Evolutionary conservation across 1,140 invertebrate species (phyloP), one percentile per base, ranked within the genome.

Genomic region (Caenorhabditis brenneri): DNA sequence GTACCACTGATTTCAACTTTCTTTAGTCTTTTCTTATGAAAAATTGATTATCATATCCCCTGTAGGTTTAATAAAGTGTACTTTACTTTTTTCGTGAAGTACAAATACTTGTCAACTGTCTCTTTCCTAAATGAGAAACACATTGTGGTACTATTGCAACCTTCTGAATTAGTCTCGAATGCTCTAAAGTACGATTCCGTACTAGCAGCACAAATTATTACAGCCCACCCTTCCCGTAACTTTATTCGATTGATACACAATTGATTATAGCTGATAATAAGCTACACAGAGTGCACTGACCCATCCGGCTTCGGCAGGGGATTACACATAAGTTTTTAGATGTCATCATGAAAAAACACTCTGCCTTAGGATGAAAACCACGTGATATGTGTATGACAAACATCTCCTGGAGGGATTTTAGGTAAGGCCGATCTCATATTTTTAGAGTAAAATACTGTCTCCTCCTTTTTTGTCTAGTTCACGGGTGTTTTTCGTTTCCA

Each of bases 351-450:
- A 74, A 74, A 74, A 36, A 74, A 74, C 65, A 74, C 22, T 7
- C 65, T 22, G 7, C 24, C 19, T 24, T 74, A 42, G 36, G 33
- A 74, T 74, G n/a, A 24, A 27, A 1, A 27, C 22, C 65, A 74
- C 36, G 65, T 74, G 65, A 74, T 74, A 7, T 74, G n/a, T n/a
- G 65, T 74, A 74, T 74, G 65, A 46, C 65, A 39, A 74, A 74
- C 65, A 80, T 22, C 31, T 51, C 29, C 31, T 74, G 39, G 31
- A n/a, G 22, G 51, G 39, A 31, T n/a, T 22, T 80, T 49, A 51
- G 51, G 51, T 39, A 46, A 80, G 27, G 10, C 51, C 79, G 29
- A 80, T 55, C 79, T 51, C 46, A 80, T 53, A 48, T 39, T 80
- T 51, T 51, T 53, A 51, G 15, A 9, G 22, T 42, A 74, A 36